Evolutionary conservation across 2,888 invertebrate species (phyloP).

Genomic region (Cataglyphis livida): DNA sequence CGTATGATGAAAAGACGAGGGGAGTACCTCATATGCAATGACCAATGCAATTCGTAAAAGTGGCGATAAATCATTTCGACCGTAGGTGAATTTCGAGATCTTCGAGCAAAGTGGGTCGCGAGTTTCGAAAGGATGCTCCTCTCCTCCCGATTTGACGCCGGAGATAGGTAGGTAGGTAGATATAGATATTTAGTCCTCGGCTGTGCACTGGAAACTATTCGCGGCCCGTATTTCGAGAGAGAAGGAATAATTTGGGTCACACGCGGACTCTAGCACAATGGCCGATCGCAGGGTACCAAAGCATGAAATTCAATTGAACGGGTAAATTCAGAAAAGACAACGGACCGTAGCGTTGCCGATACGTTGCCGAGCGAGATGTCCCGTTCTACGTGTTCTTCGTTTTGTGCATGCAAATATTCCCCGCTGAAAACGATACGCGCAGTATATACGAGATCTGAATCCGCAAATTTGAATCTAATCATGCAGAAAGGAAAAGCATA

Average conservation of each 20-base stretch:
- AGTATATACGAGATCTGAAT: not conserved
- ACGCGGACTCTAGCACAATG: conserved; percentile 69
- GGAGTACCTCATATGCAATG: conserved; percentile 16
- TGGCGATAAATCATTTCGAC: conserved; percentile 36
- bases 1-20: conserved; percentile 20
- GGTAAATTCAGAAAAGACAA: conserved; percentile 72
- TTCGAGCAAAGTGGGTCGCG: conserved; percentile 59
- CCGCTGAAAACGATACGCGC: conserved; percentile 36
- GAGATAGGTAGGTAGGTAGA: conserved; percentile 35
- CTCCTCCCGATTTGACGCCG: conserved; percentile 64
- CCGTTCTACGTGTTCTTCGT: conserved; percentile 29
- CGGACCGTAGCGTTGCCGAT: conserved; percentile 48
- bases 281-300: conserved; percentile 66
- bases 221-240: conserved; percentile 60
- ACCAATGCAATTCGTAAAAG: conserved; percentile 43
- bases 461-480: conserved; percentile 12
- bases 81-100: conserved; percentile 56
- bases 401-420: conserved; percentile 42
- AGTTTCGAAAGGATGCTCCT: conserved; percentile 58
- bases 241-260: conserved; percentile 75
- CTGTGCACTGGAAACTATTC: conserved; percentile 68
- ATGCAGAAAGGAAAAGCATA: not conserved
- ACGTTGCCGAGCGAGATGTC: conserved; percentile 10
- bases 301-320: conserved; percentile 76
- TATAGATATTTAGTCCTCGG: conserved; percentile 66